These are phyloP conservation scores for Agrochola litura DNA, from an alignment of 2,888 invertebrate genomes.

Conservation along the genomic window DNA sequence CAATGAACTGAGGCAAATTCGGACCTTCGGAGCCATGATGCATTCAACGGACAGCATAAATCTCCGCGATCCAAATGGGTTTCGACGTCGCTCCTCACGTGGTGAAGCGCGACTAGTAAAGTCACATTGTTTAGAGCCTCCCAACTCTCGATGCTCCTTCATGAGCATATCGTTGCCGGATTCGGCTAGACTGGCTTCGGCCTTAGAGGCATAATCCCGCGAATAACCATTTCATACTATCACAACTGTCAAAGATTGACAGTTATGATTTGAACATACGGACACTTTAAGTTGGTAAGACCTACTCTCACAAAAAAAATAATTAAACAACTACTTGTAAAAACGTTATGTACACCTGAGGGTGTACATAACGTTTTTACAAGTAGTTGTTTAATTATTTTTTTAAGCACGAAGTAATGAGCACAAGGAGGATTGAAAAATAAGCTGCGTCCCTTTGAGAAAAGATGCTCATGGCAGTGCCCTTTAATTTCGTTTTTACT, in stretches of 20 bases:
- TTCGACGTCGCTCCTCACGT: slow-evolving; percentile 79
- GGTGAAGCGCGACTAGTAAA: slow-evolving; percentile 75
- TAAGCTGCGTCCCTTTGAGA: not conserved
- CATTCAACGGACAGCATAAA: slow-evolving; percentile 70
- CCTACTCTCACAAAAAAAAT: not conserved
- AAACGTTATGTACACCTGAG: not conserved
- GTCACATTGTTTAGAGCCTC: slow-evolving; percentile 87
- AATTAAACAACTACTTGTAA: not conserved
- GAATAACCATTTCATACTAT: slow-evolving; percentile 6
- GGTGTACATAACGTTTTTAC: too few species aligned
- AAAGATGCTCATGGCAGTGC: not conserved
- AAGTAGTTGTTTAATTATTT: too few species aligned
- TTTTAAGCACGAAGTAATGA: not conserved
- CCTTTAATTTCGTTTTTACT: too few species aligned
- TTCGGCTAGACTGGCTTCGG: not conserved
- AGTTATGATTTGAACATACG: too few species aligned
- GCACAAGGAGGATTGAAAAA: not conserved
- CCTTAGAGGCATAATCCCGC: slow-evolving; percentile 11
- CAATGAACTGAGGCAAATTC: slow-evolving; percentile 45
- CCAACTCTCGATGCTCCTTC: slow-evolving; percentile 72
- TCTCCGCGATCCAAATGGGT: slow-evolving; percentile 78
- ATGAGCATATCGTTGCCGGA: not conserved
- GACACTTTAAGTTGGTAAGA: too few species aligned
- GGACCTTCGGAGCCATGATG: slow-evolving; percentile 67
- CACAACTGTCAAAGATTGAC: too few species aligned